Conservation (phyloP, 1,140 invertebrate species). For the Epicauta chinensis region DNA sequence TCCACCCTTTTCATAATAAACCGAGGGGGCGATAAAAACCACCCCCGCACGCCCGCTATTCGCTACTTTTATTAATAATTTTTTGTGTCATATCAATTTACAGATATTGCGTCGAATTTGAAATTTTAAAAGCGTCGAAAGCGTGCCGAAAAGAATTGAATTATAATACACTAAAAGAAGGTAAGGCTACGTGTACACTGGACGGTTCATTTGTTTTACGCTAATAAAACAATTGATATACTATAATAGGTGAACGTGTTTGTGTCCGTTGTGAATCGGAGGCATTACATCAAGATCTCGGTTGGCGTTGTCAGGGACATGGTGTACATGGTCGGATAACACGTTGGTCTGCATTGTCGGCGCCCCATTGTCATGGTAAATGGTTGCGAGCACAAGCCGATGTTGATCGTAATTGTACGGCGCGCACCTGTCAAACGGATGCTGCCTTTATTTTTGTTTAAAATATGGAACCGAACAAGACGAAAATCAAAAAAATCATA, state of each 20-base stretch:
- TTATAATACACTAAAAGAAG: constrained; percentile 65
- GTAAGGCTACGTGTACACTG: constrained; percentile 42
- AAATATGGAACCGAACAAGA: constrained; percentile 7
- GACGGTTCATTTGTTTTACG: too few relatives aligned
- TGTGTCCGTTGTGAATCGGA: constrained; percentile 71
- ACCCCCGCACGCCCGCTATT: too few relatives aligned
- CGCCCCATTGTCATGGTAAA: constrained; percentile 75
- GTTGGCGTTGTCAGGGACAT: constrained; percentile 73
- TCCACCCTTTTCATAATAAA: too few relatives aligned
- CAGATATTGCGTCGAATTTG: constrained; percentile 79
- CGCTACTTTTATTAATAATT: constrained; percentile 3
- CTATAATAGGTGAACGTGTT: constrained; percentile 56
- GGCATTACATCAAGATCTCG: constrained; percentile 61
- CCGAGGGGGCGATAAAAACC: too few relatives aligned
- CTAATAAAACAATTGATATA: too few relatives aligned
- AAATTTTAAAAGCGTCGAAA: constrained; percentile 72
- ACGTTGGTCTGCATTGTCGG: constrained; percentile 68
- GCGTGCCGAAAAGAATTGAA: constrained; percentile 67
- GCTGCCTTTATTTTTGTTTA: constrained; percentile 64
- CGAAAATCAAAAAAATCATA: background rate
- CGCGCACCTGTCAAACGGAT: constrained; percentile 47
- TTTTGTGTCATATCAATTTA: constrained; percentile 51
- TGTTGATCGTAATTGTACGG: constrained; percentile 48
- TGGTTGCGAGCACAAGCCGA: constrained; percentile 64
- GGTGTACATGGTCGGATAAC: constrained; percentile 64